Percentiles rank a stretch among this genome's conserved stretches.
phyloP scores from a whole-genome alignment of 1,140 invertebrate species.

The Daktulosphaira vitifoliae region DNA sequence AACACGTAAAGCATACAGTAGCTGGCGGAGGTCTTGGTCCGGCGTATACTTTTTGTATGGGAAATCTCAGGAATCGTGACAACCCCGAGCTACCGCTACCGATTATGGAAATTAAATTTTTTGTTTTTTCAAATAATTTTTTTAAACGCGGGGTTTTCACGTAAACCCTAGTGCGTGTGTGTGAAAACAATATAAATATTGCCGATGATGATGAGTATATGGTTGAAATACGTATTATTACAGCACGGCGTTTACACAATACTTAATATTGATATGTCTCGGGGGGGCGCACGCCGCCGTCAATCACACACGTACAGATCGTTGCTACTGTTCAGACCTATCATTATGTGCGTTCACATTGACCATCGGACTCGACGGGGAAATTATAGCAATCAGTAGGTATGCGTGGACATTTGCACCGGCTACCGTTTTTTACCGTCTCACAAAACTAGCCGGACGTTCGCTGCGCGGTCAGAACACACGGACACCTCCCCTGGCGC shows the following conservation, averaged over 20 bases:
- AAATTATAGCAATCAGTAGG: constrained; percentile 31
- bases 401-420: constrained; percentile 7
- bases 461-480: no score
- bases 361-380: constrained; percentile 13
- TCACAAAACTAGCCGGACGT: no score
- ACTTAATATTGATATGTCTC: constrained; percentile 1
- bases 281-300: constrained; percentile 27
- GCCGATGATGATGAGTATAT: no score
- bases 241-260: background rate
- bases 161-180: background rate
- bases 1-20: no score
- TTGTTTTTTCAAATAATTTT: no score
- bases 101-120: constrained; percentile 17
- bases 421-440: no score
- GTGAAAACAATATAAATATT: constrained; percentile 26
- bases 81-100: constrained; percentile 24
- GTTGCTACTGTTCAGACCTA: constrained; percentile 19
- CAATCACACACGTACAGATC: constrained; percentile 13
- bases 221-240: background rate
- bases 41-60: background rate
- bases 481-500: background rate
- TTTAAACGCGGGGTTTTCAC: constrained; percentile 13
- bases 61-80: constrained; percentile 26
- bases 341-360: constrained; percentile 20
- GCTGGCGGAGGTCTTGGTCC: no score